Evolutionary conservation across 2,797 vertebrate genomes (phyloP), one percentile per base, ranked within the genome.

Genomic region (Halcyon smyrnensis): DNA sequence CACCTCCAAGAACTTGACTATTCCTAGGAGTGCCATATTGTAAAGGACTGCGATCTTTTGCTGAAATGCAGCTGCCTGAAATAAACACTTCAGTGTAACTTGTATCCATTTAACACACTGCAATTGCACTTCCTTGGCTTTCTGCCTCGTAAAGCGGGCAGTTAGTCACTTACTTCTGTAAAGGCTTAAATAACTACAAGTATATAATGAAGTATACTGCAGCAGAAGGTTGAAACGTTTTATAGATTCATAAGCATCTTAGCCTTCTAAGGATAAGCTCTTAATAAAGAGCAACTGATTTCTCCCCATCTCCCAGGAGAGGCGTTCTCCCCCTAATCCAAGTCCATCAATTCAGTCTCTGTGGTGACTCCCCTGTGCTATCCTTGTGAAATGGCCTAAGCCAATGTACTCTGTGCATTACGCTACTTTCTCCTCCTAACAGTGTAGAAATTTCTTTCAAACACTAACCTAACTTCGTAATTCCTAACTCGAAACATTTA

Each of bases 261-360:
- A 74, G 53, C 37, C 60, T 90, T 68, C 85, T 80, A 90, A 51
- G 9, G 62, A 85, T 64, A 90, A 94, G 64, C 75, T 92, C 81
- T 95, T 90, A 59, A 92, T 78, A 37, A 68, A 93, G 69, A 93
- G 71, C 76, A 95, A 91, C 36, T 69, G 86, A 82, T 93, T 92
- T 86, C 64, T 84, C 54, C 71, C 65, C 25, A 59, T 41, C 23
- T 51, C 65, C 75, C 81, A 81, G 70, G 46, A 87, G 48, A 93
- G 53, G n/a, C n/a, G n/a, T n/a, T 85, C 69, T 83, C 25, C 6
- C 45, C 11, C 36, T 57, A 74, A 91, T 23, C 43, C 56, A 76
- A 74, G 36, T 11, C 32, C 45, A 60, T 21, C 71, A 46, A 10
- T 41, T 70, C 41, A 21, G 32, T 50, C 74, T 84, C 71, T 36